phyloP scores from a whole-genome alignment of 2,797 vertebrate species.

The Acanthornis magna region DNA sequence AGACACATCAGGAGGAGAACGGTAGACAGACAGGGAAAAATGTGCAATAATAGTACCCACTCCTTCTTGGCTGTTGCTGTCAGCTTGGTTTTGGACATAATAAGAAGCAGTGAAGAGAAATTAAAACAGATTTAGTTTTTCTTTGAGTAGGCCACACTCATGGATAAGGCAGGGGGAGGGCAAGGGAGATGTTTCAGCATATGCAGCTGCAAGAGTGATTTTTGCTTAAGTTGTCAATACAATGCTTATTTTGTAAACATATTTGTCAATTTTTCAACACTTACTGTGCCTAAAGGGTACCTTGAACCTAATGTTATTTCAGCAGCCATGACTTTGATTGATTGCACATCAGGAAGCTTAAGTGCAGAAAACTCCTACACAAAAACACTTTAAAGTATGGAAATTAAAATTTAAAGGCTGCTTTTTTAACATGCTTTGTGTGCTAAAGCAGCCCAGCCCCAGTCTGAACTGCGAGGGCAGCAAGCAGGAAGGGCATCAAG shows the following conservation, averaged over 20 bases:
- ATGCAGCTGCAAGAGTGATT: not conserved
- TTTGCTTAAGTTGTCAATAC: constrained; percentile 6
- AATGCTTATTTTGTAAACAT: constrained; percentile 28
- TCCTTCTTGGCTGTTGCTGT: not conserved
- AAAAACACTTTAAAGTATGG: not conserved
- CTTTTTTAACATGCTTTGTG: not conserved
- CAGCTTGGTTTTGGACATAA: not conserved
- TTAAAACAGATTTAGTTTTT: not conserved
- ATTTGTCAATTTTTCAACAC: constrained; percentile 15
- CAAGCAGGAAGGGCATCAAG: not conserved
- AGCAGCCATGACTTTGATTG: constrained; percentile 5
- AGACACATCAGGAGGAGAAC: not conserved
- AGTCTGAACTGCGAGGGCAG: not conserved
- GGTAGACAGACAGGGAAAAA: not conserved
- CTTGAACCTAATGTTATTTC: not conserved
- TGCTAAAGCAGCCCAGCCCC: not conserved
- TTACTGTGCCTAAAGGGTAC: not conserved
- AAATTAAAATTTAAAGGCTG: constrained; percentile 24
- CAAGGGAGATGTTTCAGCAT: not conserved
- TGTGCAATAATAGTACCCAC: not conserved
- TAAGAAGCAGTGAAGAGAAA: not conserved
- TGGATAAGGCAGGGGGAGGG: not conserved
- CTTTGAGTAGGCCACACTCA: not conserved
- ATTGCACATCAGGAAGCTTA: constrained; percentile 29
- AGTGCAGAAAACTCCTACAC: constrained; percentile 23